phyloP scores from a whole-genome alignment of 2,797 vertebrate species.

The Catharus ustulatus region DNA sequence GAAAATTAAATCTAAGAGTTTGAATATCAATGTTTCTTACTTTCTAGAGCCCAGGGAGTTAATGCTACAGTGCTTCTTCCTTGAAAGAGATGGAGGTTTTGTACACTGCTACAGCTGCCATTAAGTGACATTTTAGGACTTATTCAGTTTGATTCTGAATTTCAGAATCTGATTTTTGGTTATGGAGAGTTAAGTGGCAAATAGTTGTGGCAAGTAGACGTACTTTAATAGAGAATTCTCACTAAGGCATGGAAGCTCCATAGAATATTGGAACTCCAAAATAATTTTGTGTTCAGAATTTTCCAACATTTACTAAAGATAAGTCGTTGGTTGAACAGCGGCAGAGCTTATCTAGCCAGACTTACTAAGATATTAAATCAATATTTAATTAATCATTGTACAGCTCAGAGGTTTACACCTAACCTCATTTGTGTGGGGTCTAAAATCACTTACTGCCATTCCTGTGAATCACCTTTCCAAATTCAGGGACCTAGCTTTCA shows the following conservation, averaged over 20 bases:
- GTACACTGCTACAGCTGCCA: neutral
- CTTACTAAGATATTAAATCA: neutral
- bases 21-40: neutral
- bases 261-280: neutral
- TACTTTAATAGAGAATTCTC: neutral
- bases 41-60: neutral
- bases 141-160: neutral
- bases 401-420: neutral
- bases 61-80: neutral
- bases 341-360: neutral
- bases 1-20: neutral
- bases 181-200: neutral
- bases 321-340: neutral
- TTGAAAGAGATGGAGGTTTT: neutral
- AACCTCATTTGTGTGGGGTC: neutral
- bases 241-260: neutral
- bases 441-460: neutral
- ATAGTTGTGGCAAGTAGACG: neutral
- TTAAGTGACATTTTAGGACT: neutral
- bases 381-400: neutral
- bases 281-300: neutral
- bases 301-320: neutral
- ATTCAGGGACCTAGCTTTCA: neutral
- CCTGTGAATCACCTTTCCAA: neutral
- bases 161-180: neutral